Conservation (phyloP, 2,888 invertebrate genomes). For the Nudaria mundana region DNA sequence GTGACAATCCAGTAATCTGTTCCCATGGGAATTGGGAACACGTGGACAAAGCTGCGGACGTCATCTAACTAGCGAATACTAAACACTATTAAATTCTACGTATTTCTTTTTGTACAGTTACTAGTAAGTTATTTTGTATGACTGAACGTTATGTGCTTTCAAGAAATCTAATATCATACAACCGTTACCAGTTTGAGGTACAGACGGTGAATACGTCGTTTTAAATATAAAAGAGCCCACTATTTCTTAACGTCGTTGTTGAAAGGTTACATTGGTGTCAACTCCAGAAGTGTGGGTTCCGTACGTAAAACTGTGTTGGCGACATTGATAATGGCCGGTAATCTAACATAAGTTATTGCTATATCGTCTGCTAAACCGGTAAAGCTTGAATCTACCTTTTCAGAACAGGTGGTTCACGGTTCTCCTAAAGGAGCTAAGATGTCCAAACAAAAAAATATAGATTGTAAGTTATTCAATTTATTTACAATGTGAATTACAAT, state of each 20-base stretch:
- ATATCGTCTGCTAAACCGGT: too few species aligned
- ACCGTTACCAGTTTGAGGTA: neutral
- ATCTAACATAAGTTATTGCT: too few species aligned
- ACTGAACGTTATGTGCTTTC: neutral
- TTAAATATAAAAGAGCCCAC: slow-evolving; percentile 1
- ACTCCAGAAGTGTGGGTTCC: slow-evolving; percentile 6
- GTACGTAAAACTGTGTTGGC: neutral
- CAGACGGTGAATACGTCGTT: neutral
- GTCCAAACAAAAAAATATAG: too few species aligned
- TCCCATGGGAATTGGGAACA: too few species aligned
- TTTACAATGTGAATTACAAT: too few species aligned
- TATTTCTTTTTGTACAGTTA: neutral
- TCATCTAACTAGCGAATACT: too few species aligned
- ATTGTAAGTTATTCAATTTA: too few species aligned
- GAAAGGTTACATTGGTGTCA: slow-evolving; percentile 16
- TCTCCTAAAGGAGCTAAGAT: too few species aligned
- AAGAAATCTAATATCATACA: neutral
- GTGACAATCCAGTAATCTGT: too few species aligned
- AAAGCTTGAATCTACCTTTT: too few species aligned
- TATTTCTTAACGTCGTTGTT: slow-evolving; percentile 1
- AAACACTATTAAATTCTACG: neutral
- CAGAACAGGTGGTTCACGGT: too few species aligned
- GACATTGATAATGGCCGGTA: neutral
- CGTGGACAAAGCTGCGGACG: too few species aligned
- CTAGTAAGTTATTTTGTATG: neutral